Base-by-base conservation (phyloP, 2,888 invertebrate genomes). In the Cosmia trapezina region DNA sequence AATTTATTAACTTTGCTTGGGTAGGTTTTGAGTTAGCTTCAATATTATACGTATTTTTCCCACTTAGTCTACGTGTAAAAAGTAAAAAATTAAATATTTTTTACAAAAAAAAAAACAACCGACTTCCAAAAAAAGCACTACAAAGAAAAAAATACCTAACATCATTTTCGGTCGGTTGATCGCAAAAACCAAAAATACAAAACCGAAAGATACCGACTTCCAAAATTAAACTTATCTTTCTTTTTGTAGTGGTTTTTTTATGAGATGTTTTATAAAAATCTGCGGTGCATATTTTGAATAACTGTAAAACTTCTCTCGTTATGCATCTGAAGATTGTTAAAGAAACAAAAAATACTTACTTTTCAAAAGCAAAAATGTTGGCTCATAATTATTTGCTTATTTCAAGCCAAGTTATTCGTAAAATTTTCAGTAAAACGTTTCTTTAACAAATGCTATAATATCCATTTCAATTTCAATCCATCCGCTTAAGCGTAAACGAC, bases 401-500 rank as follows among this genome's bases (percentile, higher is more conserved):
- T 7, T 28, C 3, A 54, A 14, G 7, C 12, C 5, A 17, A 28
- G 3, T 43, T 33, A 37, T 8, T 45, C 17, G 9, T 45, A 64
- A 33, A 4, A 49, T 54, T 22, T 64, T 22, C 41, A 67, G 19
- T 28, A 28, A n/a, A n/a, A n/a, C n/a, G n/a, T n/a, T n/a, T n/a
- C n/a, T 12, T 33, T 11, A 66, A 0, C 17, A 62, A 54, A 47
- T 43, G 12, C 14, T 59, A 22, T 12, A 14, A 49, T 22, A 53
- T 64, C 33, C 14, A 53, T 72, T 71, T 71, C 28, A 56, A 47
- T 49, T 47, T 28, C 14, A 28, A 28, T 54, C 22, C n/a, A 7
- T 70, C 9, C 19, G 22, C 69, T 33, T 71, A 45, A 62, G 51
- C 37, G 59, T 67, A 43, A 77, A 45, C 43, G 43, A 33, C 73